phyloP scores from a whole-genome alignment of 2,113 vertebrate genomes.

The Erythrolamprus reginae region DNA sequence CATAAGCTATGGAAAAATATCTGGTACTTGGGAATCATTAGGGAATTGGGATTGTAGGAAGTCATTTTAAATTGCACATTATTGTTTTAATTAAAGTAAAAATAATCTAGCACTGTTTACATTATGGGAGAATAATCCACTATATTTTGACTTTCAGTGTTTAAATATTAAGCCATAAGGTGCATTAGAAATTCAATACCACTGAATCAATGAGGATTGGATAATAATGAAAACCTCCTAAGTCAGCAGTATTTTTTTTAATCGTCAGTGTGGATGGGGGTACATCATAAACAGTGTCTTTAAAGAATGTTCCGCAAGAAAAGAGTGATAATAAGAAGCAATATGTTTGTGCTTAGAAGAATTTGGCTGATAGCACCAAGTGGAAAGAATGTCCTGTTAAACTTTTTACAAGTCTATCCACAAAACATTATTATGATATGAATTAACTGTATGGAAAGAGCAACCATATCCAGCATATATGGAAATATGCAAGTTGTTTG shows the following conservation, averaged over 20 bases:
- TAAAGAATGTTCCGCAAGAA: background rate
- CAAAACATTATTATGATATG: background rate
- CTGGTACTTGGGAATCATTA: too few relatives aligned
- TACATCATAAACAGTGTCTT: background rate
- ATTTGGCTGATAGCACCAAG: background rate
- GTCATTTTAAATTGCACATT: background rate
- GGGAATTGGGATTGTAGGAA: background rate
- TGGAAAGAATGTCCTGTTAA: background rate
- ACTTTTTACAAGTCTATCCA: background rate
- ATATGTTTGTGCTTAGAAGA: background rate
- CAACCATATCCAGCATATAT: background rate
- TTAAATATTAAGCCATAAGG: background rate
- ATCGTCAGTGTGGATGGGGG: background rate
- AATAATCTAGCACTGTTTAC: background rate
- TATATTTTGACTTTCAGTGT: background rate
- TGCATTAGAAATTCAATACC: background rate
- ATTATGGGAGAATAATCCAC: background rate
- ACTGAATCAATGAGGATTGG: background rate
- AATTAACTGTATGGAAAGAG: background rate
- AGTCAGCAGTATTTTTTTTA: background rate
- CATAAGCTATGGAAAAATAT: background rate
- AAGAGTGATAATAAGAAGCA: background rate
- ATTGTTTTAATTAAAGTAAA: conserved; percentile 9
- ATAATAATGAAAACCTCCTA: background rate
- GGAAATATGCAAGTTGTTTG: background rate